phyloP scores from a whole-genome alignment of 2,888 invertebrate genomes.

The Eupeodes luniger region DNA sequence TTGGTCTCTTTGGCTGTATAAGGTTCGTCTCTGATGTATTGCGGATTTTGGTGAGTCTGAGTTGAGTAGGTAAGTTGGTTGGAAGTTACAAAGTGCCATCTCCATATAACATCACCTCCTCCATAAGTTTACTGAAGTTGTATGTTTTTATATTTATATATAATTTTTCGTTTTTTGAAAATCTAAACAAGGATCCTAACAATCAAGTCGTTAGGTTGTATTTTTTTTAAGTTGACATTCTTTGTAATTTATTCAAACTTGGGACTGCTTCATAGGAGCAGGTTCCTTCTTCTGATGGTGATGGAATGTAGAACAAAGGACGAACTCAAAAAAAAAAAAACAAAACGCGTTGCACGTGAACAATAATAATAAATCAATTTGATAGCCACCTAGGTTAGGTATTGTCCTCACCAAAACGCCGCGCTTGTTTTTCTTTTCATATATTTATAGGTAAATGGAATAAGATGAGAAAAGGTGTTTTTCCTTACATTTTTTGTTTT shows the following conservation, averaged over 20 bases:
- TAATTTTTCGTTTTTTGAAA: slow-evolving; percentile 16
- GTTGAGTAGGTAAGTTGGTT: slow-evolving; percentile 44
- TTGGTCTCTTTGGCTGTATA: slow-evolving; percentile 27
- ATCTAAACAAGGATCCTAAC: slow-evolving; percentile 23
- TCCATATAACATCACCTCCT: not conserved
- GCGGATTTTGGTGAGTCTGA: slow-evolving; percentile 41
- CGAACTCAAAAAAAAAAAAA: not conserved
- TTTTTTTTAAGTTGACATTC: slow-evolving; percentile 53
- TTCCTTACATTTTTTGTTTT: not conserved
- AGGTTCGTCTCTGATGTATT: slow-evolving; percentile 55
- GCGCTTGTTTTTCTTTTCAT: too few species aligned
- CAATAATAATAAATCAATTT: slow-evolving; percentile 76
- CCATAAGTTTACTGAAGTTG: slow-evolving; percentile 1
- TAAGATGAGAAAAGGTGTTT: slow-evolving; percentile 32
- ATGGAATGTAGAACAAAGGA: slow-evolving; percentile 48
- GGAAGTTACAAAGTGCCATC: slow-evolving; percentile 64
- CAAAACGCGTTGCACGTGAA: slow-evolving; percentile 64
- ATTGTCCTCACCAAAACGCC: not conserved
- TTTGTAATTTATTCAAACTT: slow-evolving; percentile 69
- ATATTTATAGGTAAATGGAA: not conserved
- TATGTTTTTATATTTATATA: not conserved
- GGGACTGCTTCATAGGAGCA: slow-evolving; percentile 13
- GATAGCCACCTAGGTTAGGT: slow-evolving; percentile 70
- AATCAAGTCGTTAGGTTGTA: slow-evolving; percentile 22
- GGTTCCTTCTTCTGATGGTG: not conserved